Base-by-base conservation (phyloP, 2,888 invertebrate species). In the Diarsia brunnea region DNA sequence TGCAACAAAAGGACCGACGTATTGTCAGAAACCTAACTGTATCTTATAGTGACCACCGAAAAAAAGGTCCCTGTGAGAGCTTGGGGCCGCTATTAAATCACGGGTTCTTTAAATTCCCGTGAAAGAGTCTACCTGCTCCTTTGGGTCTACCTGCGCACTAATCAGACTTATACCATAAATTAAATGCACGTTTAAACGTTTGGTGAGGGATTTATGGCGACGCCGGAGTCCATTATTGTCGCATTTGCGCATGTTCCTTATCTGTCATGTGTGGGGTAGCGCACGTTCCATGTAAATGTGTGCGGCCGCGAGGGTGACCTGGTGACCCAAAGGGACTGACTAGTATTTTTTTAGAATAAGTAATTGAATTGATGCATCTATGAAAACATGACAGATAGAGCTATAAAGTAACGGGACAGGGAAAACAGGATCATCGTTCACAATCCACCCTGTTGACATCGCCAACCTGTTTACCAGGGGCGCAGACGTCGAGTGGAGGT, bases 151-250 rank as follows among this genome's bases (percentile, higher is more conserved):
- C 95, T 95, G 95, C 91, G 75, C 84, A 88, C 91, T 92, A 94
- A 95, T 95, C 94, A 93, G 92, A 86, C 90, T 88, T 90, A 91
- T 89, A 89, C 91, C 92, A 93, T 95, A 96, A 95, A 95, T 95
- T 95, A 94, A 95, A 93, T 90, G 91, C 90, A 89, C 87, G 90
- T 92, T 93, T 90, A 90, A 88, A 87, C 76, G 85, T 88, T 89
- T 85, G 78, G 78, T 89, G 87, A 86, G 90, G 90, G 93, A 95
- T 94, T 94, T 94, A 94, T 92, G 90, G 89, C 85, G 82, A 89
- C 90, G 88, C 79, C 74, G 71, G 86, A 93, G 91, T 94, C 94
- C 93, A 94, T 95, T 94, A 95, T 94, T 94, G 90, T 89, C 91
- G 89, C 92, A 91, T 94, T 93, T 91, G 89, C 89, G 89, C 87